phyloP scores from a whole-genome alignment of 2,888 invertebrate genomes.

The Candidula unifasciata region DNA sequence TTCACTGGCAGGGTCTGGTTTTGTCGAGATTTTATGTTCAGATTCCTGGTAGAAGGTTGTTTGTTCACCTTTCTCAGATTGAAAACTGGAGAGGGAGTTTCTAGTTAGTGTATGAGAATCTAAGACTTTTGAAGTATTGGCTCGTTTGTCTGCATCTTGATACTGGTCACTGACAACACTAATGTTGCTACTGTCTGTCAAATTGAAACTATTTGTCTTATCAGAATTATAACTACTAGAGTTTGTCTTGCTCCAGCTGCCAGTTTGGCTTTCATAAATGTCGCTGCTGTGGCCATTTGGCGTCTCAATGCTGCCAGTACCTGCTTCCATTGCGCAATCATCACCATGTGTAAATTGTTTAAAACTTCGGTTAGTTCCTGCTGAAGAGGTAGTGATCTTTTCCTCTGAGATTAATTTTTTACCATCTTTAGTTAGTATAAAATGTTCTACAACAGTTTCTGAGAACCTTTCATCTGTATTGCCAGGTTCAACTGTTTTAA shows the following conservation, averaged over 20 bases:
- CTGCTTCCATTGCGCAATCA: background rate
- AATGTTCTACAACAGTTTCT: constrained; percentile 48
- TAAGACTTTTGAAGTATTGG: background rate
- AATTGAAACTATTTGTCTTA: no score
- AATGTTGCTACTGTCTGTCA: background rate
- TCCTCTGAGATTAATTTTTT: constrained; percentile 48
- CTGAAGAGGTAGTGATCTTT: constrained; percentile 25
- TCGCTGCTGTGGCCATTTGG: background rate
- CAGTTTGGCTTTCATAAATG: background rate
- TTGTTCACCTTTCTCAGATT: constrained; percentile 19
- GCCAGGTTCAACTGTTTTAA: constrained; percentile 2
- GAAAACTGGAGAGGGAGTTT: background rate
- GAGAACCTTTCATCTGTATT: constrained; percentile 31
- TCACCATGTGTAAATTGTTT: constrained; percentile 5
- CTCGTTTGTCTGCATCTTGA: constrained; percentile 4
- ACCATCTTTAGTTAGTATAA: constrained; percentile 44
- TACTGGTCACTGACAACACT: constrained; percentile 28
- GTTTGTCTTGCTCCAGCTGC: background rate
- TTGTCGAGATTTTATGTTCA: background rate
- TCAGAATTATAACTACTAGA: constrained; percentile 12
- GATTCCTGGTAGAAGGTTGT: constrained; percentile 18
- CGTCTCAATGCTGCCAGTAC: background rate
- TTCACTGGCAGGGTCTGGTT: background rate
- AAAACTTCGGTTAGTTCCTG: constrained; percentile 30
- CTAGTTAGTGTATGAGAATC: background rate